These are phyloP conservation scores for Podargus strigoides DNA, from an alignment of 2,797 vertebrate species.

Conservation along the genomic window DNA sequence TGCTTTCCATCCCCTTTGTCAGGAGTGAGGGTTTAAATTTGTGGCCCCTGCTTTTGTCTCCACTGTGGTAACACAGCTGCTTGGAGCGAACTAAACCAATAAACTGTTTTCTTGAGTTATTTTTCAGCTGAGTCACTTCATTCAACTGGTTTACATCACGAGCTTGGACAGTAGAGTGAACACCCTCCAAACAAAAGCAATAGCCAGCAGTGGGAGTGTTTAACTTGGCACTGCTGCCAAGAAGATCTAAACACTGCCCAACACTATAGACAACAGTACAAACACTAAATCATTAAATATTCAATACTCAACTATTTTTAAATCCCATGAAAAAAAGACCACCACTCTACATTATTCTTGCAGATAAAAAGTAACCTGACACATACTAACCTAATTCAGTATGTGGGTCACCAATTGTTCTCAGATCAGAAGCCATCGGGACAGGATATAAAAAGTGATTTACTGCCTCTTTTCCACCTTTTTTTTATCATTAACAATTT, in stretches of 20 bases:
- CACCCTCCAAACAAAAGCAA: background rate
- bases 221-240: background rate
- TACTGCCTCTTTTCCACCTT: fast-evolving
- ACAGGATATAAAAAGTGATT: background rate
- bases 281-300: background rate
- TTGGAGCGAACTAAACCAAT: background rate
- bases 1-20: background rate
- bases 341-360: background rate
- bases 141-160: background rate
- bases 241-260: background rate
- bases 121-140: background rate
- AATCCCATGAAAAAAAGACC: background rate
- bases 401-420: background rate
- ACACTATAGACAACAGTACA: background rate
- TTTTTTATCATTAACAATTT: background rate
- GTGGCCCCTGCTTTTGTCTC: background rate
- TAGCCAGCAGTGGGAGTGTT: background rate
- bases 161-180: background rate
- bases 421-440: background rate
- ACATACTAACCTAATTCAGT: background rate
- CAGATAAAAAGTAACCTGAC: background rate
- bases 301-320: conserved; percentile 13
- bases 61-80: background rate
- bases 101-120: background rate
- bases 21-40: background rate